These are phyloP conservation scores for Campoplex capitator DNA, from an alignment of 2,888 invertebrate species.

Conservation along the genomic window DNA sequence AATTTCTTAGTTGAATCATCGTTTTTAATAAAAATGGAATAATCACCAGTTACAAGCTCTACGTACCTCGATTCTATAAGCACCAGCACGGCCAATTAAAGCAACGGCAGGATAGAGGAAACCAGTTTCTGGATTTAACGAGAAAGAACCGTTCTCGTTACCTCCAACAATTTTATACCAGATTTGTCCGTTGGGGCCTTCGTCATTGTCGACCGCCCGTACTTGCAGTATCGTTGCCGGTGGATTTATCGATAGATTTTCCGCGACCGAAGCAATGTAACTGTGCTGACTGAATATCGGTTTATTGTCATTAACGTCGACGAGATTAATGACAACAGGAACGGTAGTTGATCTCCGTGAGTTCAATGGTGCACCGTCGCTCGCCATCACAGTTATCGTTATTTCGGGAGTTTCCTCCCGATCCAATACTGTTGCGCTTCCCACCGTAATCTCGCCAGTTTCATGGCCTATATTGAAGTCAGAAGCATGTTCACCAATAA, in stretches of 20 bases:
- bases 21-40: not conserved
- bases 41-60: not conserved
- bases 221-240: constrained; percentile 90
- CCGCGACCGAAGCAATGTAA: constrained; percentile 93
- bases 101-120: constrained; percentile 92
- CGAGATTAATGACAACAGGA: constrained; percentile 91
- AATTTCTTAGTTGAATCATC: not conserved
- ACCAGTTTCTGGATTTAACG: constrained; percentile 91
- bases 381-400: constrained; percentile 92
- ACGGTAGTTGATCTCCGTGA: constrained; percentile 90
- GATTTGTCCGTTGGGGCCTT: constrained; percentile 91
- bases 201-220: constrained; percentile 92
- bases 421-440: constrained; percentile 90
- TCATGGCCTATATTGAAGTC: constrained; percentile 90
- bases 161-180: constrained; percentile 90
- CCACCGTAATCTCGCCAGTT: constrained; percentile 92
- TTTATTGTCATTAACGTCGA: constrained; percentile 95
- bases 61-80: constrained; percentile 86
- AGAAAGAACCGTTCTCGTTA: constrained; percentile 90
- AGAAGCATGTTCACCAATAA: constrained; percentile 90
- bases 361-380: constrained; percentile 91
- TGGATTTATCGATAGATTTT: constrained; percentile 92
- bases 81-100: constrained; percentile 88
- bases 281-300: constrained; percentile 92
- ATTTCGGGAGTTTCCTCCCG: constrained; percentile 90